These are phyloP conservation scores for Himantopus leucocephalus DNA, from an alignment of 2,113 vertebrate species.

Conservation along the genomic window DNA sequence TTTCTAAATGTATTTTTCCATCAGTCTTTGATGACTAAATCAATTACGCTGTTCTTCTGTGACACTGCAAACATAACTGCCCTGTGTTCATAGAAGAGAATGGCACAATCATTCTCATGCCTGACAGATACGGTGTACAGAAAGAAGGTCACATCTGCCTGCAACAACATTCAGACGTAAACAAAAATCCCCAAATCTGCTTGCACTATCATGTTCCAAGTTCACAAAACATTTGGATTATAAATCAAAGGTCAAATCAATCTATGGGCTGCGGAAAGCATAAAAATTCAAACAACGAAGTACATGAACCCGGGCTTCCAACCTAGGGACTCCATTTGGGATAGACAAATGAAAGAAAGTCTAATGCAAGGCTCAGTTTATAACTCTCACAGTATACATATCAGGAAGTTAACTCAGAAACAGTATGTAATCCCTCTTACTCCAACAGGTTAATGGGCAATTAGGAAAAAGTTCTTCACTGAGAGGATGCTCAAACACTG, in stretches of 20 bases:
- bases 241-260: neutral
- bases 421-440: neutral
- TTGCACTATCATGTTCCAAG: neutral
- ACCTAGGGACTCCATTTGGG: neutral
- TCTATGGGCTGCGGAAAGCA: neutral
- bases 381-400: neutral
- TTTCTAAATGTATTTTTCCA: neutral
- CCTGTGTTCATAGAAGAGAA: neutral
- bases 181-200: neutral
- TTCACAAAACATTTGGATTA: neutral
- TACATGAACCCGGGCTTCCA: neutral
- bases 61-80: neutral
- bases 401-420: neutral
- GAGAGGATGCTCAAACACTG: neutral
- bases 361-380: neutral
- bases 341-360: neutral
- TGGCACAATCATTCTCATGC: neutral
- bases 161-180: neutral
- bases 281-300: neutral
- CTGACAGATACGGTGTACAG: too few relatives aligned
- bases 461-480: neutral
- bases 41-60: neutral
- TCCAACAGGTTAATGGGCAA: neutral
- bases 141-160: neutral
- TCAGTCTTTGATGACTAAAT: neutral